Conservation (phyloP, 2,113 vertebrate species). For the Dasypus novemcinctus region DNA sequence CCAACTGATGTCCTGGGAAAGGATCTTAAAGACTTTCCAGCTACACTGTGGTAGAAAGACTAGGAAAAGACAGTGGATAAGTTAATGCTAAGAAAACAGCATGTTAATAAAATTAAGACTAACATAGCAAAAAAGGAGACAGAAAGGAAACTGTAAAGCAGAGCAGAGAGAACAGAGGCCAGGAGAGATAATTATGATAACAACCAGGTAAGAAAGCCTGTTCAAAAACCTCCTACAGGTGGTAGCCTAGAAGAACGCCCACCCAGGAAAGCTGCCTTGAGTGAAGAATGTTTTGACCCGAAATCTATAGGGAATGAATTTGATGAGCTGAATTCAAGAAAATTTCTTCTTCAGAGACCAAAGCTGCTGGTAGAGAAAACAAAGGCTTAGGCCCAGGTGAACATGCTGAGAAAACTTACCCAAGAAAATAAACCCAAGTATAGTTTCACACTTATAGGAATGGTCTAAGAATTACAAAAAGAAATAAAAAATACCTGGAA, state of each 20-base stretch:
- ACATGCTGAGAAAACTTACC: neutral
- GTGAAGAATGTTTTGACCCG: neutral
- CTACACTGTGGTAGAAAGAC: neutral
- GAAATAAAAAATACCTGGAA: neutral
- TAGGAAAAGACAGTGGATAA: neutral
- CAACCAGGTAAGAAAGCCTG: neutral
- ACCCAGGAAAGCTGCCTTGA: neutral
- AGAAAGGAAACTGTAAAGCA: conserved; percentile 3
- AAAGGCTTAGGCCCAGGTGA: neutral
- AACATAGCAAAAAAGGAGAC: neutral
- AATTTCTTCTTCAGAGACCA: conserved; percentile 23
- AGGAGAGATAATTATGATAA: conserved; percentile 31
- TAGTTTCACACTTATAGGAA: neutral
- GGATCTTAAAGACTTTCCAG: neutral
- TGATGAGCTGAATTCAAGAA: conserved; percentile 14
- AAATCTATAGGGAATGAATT: conserved; percentile 5
- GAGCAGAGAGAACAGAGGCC: neutral
- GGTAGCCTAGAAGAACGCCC: neutral
- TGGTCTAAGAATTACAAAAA: conserved; percentile 34
- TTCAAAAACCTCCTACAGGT: neutral
- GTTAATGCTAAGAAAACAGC: neutral
- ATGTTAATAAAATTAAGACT: conserved; percentile 8
- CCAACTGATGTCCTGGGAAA: neutral
- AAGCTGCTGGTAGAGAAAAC: neutral
- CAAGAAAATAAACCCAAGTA: neutral